Evolutionary conservation across 2,888 invertebrate species (phyloP), one percentile per base, ranked within the genome.

Genomic region (Electrophaes corylata): DNA sequence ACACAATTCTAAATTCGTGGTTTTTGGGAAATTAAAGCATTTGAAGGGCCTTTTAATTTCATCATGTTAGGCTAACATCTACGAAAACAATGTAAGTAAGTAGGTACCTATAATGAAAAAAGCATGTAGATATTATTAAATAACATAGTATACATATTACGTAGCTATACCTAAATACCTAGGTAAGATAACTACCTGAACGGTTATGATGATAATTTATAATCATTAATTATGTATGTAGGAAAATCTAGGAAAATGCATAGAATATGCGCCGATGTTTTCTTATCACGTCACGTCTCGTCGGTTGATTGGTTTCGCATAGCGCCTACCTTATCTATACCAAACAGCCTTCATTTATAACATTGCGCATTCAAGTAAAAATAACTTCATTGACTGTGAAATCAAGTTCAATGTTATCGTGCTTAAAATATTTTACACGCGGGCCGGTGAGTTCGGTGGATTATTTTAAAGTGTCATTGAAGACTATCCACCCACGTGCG

Each of bases 361-460:
- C 31, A 55, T 47, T 33, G 33, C 33, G 46, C 47, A 57, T 54
- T 50, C 58, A 65, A 63, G 61, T 55, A 67, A 70, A 75, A 78
- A 75, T 70, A 75, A 71, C 64, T 69, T 72, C 72, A 75, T 75
- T 75, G 70, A 73, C 68, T 67, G 51, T 70, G 58, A 69, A 67
- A 56, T 70, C 79, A 80, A 83, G 83, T 82, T 83, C 83, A 83
- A 79, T 82, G 81, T 69, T 73, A 72, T 71, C 63, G 66, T 71
- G 78, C 78, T 79, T 78, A 73, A 78, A 81, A 80, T 79, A 79
- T 69, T 75, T 77, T 73, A 76, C 73, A 64, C 73, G 66, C 70
- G 61, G 62, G 35, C 65, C 57, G 35, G 53, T 44, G 31, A 47
- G 53, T 50, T 48, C 43, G 67, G 66, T 60, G 64, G 72, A 71